Evolutionary conservation across 1,140 invertebrate species (phyloP), one percentile per base, ranked within the genome.

Genomic region (Gryon sp.): DNA sequence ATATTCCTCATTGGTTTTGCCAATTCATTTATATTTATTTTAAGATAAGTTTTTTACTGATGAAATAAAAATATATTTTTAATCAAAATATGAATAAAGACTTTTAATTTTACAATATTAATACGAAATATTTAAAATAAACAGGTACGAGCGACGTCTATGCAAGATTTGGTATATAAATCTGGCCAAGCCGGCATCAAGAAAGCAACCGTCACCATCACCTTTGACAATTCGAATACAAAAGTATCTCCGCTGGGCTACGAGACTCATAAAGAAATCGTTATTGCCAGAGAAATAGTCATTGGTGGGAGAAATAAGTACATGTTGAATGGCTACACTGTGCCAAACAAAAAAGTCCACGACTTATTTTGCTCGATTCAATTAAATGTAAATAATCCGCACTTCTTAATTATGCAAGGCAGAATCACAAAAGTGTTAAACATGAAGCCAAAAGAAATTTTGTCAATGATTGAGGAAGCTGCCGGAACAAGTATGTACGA

Each of bases 371-470:
- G 96, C 79, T 98, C 98, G 0, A 94, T 99, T 4, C 97, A 99
- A 82, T 89, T 99, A 1, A 99, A 99, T 88, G 96, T 99, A 0
- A 99, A 99, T 87, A 99, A 99, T 91, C 98, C 98, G 2, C 98
- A 99, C 87, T 99, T 99, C 86, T 92, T 99, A 2, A 99, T 99
- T 78, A 99, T 99, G 98, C 99, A 99, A 91, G 99, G 99, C 5
- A 92, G 98, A 80, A 99, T 99, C 50, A 99, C 98, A 0, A 99
- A 99, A 92, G 98, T 99, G 1, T 90, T 99, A 1, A 99, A 99
- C 85, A 99, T 99, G 98, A 99, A 99, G 84, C 97, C 98, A 9
- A 92, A 93, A 60, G 98, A 99, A 94, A 98, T 99, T 84, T 90
- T 99, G 22, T 96, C 96, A 0, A 99, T 99, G 97, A 94, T 99